Evolutionary conservation across 2,797 vertebrate species (phyloP).

Genomic region (Mormyrops boulengeri): DNA sequence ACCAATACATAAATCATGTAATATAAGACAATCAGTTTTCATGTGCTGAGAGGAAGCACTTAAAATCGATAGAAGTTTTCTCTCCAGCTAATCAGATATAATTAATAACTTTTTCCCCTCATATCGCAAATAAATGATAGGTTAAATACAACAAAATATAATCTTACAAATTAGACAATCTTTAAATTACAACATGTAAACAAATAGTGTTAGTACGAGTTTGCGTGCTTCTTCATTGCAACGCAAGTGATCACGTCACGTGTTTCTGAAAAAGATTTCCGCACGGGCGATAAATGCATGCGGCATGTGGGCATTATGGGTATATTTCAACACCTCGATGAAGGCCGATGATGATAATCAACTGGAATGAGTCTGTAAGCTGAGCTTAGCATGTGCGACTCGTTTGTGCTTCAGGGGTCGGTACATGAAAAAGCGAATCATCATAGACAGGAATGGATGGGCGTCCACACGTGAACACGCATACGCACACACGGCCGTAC

Average conservation of each 20-base stretch:
- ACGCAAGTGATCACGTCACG: neutral
- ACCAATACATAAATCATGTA: neutral
- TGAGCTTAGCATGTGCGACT: neutral
- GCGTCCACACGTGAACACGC: neutral
- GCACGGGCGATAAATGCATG: neutral
- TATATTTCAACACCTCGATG: slow-evolving; percentile 4
- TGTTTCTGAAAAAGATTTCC: neutral
- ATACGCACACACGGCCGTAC: neutral
- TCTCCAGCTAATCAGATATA: neutral
- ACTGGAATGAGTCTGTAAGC: neutral
- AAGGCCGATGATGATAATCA: neutral
- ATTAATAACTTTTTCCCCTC: neutral
- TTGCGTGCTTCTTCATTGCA: neutral
- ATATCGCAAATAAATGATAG: neutral
- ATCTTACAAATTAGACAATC: neutral
- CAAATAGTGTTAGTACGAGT: neutral
- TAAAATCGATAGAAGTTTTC: neutral
- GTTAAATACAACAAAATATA: neutral
- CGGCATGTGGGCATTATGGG: neutral
- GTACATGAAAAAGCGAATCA: neutral
- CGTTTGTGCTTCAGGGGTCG: neutral
- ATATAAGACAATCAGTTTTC: neutral
- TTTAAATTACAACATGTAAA: neutral
- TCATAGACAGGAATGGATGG: neutral
- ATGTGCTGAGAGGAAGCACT: neutral